Conservation (phyloP, 2,888 invertebrate genomes). For the Terebella lapidaria region DNA sequence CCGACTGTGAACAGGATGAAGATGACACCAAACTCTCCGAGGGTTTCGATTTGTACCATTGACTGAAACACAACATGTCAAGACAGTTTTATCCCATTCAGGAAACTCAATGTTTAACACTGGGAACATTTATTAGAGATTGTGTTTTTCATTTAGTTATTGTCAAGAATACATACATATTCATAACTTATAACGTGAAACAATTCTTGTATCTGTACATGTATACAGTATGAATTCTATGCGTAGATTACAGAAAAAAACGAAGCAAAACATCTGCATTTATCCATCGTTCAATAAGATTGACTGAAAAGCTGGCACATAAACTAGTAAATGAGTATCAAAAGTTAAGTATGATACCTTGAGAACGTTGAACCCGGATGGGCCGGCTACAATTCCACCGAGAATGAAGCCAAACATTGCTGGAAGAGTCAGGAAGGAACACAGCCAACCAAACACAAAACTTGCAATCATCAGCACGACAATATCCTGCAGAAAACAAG, state of each 20-base stretch:
- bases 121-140: background rate
- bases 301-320: no score
- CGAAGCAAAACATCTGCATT: no score
- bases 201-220: no score
- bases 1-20: constrained; percentile 32
- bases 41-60: constrained; percentile 29
- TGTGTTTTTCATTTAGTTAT: no score
- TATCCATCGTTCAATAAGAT: no score
- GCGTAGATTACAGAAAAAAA: no score
- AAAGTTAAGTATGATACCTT: constrained; percentile 24
- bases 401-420: constrained; percentile 32
- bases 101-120: background rate
- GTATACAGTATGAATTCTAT: no score
- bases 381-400: constrained; percentile 28
- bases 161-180: no score
- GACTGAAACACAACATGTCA: constrained; percentile 25
- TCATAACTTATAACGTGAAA: no score
- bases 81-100: no score
- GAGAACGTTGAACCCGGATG: constrained; percentile 26
- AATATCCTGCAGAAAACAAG: constrained; percentile 26
- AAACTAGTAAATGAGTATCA: no score
- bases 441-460: constrained; percentile 19
- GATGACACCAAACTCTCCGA: constrained; percentile 32
- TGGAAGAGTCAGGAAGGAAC: constrained; percentile 23
- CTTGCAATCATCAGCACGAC: constrained; percentile 21